phyloP scores from a whole-genome alignment of 53 echinoderm and acorn worm genomes.

The Antedon mediterranea region DNA sequence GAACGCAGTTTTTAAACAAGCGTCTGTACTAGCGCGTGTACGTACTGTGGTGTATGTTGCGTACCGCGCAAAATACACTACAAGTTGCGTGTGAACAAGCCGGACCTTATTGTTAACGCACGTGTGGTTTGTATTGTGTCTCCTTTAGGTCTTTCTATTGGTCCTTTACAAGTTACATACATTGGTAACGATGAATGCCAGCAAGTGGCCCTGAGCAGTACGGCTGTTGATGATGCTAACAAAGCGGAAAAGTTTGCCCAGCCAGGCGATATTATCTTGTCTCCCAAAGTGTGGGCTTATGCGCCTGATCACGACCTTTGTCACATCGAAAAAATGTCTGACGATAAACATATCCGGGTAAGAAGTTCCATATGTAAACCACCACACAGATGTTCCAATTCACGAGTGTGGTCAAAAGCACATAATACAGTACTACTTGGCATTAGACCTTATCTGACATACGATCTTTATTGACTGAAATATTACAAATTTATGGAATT shows the following conservation, averaged over 20 bases:
- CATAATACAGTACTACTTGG: no score
- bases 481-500: no score
- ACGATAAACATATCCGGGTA: conserved; percentile 72
- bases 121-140: not conserved
- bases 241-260: conserved; percentile 74
- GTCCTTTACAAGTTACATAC: conserved; percentile 65
- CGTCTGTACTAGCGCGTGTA: no score
- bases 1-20: no score
- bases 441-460: no score
- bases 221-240: conserved; percentile 84
- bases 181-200: conserved; percentile 75
- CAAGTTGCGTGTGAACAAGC: no score
- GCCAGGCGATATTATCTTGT: conserved; percentile 72
- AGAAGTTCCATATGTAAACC: not conserved
- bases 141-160: conserved; percentile 51
- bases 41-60: no score
- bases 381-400: no score
- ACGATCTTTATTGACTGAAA: no score
- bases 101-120: no score
- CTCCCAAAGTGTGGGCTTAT: conserved; percentile 86
- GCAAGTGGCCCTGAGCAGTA: conserved; percentile 71
- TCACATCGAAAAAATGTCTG: conserved; percentile 45
- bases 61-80: no score
- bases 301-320: conserved; percentile 66
- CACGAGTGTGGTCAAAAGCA: no score